Evolutionary conservation across 2,888 invertebrate genomes (phyloP).

Genomic region (Macropis europaea): DNA sequence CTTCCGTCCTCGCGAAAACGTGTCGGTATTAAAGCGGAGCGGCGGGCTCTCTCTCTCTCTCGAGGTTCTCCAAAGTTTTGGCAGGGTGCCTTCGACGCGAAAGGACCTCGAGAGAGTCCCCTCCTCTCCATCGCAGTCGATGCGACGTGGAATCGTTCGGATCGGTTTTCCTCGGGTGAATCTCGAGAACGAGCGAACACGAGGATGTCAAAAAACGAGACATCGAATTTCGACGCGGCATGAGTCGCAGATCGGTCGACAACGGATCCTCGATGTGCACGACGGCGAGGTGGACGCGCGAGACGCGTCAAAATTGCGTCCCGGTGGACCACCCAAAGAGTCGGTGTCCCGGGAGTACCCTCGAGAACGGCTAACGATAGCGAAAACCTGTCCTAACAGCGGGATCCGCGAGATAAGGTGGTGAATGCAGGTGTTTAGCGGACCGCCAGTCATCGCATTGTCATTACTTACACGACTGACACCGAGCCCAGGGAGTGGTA

Average conservation of each 20-base stretch:
- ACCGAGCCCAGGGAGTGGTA: constrained; percentile 50
- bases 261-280: constrained; percentile 35
- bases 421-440: constrained; percentile 78
- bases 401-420: constrained; percentile 75
- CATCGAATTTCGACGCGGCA: constrained; percentile 28
- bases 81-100: constrained; percentile 12
- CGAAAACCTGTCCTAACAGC: constrained; percentile 73
- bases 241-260: constrained; percentile 47
- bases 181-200: not conserved
- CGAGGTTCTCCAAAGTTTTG: constrained; percentile 36
- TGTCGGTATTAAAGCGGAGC: constrained; percentile 52
- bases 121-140: not conserved
- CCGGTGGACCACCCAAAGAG: constrained; percentile 73
- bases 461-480: constrained; percentile 76
- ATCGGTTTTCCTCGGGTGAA: not conserved
- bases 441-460: constrained; percentile 74
- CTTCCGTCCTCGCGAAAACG: constrained; percentile 59
- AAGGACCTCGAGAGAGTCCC: not conserved
- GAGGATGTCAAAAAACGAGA: not conserved
- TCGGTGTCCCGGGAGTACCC: constrained; percentile 52
- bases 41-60: too few relatives aligned
- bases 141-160: constrained; percentile 26
- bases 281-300: constrained; percentile 53
- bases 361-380: constrained; percentile 64
- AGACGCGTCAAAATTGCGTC: constrained; percentile 62